phyloP scores from a whole-genome alignment of 2,888 invertebrate species.

The Tubulanus polymorphus region DNA sequence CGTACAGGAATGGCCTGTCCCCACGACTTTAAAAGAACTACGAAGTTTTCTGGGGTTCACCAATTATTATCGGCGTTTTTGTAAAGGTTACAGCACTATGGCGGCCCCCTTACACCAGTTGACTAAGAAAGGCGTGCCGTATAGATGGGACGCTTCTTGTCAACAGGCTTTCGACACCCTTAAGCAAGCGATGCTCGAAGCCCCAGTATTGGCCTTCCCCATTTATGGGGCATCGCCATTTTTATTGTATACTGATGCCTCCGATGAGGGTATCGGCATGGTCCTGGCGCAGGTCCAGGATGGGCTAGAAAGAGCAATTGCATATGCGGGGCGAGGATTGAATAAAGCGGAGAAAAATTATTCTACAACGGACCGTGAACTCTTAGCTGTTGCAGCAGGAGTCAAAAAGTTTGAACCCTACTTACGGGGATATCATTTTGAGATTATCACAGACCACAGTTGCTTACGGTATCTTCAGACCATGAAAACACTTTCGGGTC shows the following conservation, averaged over 20 bases:
- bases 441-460: neutral
- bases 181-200: neutral
- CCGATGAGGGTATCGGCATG: neutral
- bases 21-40: constrained; percentile 2
- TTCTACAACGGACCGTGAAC: neutral
- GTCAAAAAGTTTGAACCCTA: neutral
- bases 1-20: constrained; percentile 1
- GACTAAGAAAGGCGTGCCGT: neutral
- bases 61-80: constrained; percentile 10
- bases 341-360: neutral
- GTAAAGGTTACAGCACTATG: constrained; percentile 4
- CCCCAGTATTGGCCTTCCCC: neutral
- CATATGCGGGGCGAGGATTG: neutral
- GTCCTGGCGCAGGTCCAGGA: neutral
- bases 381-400: neutral
- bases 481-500: neutral
- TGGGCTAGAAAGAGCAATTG: neutral
- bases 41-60: constrained; percentile 7
- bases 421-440: neutral
- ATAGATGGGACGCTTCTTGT: neutral
- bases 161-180: neutral
- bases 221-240: neutral
- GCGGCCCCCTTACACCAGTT: constrained; percentile 5
- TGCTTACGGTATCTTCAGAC: neutral
- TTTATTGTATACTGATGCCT: neutral